Evolutionary conservation across 2,888 invertebrate species (phyloP).

Genomic region (Caenorhabditis uteleia): DNA sequence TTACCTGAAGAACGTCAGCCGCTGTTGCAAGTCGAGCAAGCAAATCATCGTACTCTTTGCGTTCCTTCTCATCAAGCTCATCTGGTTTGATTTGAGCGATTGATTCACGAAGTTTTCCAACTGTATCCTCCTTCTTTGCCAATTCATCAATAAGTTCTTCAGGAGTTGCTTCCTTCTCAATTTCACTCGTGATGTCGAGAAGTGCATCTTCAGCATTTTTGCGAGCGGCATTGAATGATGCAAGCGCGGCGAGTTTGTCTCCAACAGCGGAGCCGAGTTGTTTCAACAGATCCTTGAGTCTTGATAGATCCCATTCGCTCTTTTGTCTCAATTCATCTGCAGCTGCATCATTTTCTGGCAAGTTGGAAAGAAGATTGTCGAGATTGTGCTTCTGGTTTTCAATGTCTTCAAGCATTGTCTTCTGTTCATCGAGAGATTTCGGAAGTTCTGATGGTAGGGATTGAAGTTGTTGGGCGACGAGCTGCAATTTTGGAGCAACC

Average conservation of each 20-base stretch:
- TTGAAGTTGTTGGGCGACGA: slow-evolving; percentile 22
- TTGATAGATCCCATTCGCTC: slow-evolving; percentile 42
- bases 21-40: slow-evolving; percentile 36
- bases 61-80: slow-evolving; percentile 30
- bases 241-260: slow-evolving; percentile 46
- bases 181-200: slow-evolving; percentile 24
- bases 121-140: slow-evolving; percentile 13
- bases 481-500: slow-evolving; percentile 33
- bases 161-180: slow-evolving; percentile 1
- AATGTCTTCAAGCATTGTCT: slow-evolving; percentile 32
- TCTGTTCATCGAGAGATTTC: slow-evolving; percentile 28
- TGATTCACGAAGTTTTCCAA: slow-evolving; percentile 14
- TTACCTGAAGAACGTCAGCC: slow-evolving; percentile 24
- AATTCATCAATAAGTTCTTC: slow-evolving; percentile 23
- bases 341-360: slow-evolving; percentile 23
- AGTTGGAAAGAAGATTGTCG: slow-evolving; percentile 23
- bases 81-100: slow-evolving; percentile 12
- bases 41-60: slow-evolving; percentile 28
- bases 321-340: slow-evolving; percentile 34
- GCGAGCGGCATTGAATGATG: slow-evolving; percentile 43
- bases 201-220: slow-evolving; percentile 45
- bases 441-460: slow-evolving; percentile 20
- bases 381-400: slow-evolving; percentile 29
- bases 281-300: slow-evolving; percentile 36
- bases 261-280: slow-evolving; percentile 37